Evolutionary conservation across 1,140 invertebrate genomes (phyloP), one percentile per base, ranked within the genome.

Genomic region (Eurosta solidaginis): DNA sequence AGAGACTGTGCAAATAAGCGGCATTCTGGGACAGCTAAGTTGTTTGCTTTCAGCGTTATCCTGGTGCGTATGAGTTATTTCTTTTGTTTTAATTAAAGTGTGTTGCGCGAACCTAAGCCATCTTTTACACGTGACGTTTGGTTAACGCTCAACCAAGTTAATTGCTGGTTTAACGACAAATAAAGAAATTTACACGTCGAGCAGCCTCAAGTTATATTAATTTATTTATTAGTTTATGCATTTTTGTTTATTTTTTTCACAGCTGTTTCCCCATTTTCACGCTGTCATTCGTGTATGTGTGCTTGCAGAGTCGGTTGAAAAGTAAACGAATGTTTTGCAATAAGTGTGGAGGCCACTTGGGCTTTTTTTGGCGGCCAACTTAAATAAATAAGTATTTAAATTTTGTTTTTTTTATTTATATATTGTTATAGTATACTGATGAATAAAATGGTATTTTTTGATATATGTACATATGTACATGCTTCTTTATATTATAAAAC

Each of bases 241-340:
- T n/a, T n/a, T n/a, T 73, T 73, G 14, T 75, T 1, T 77, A 36
- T 73, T 73, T 79, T 29, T 33, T 74, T 9, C 33, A 63, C 78
- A 87, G 85, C 14, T 87, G 85, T 47, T 85, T 87, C 47, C 85
- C 85, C 74, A 83, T 86, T 44, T 87, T 84, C 79, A 83, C 85
- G 7, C 77, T 85, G 77, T 82, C 79, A 20, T 82, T 81, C 40
- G 81, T 85, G 10, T 86, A 84, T 59, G 80, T 81, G 27, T 86
- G 84, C 49, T 81, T 85, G 12, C 85, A 86, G 79, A 83, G 83
- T 45, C 85, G 82, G 1, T 76, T 85, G 6, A 86, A 85, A 59
- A 83, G 83, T 29, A 86, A 86, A 45, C 82, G 85, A 6, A 77
- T 85, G 63, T 85, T 86, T 63, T 87, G 85, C 82, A 84, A 81